Evolutionary conservation across 2,888 invertebrate species (phyloP), one percentile per base, ranked within the genome.

Genomic region (Coenonympha glycerion): DNA sequence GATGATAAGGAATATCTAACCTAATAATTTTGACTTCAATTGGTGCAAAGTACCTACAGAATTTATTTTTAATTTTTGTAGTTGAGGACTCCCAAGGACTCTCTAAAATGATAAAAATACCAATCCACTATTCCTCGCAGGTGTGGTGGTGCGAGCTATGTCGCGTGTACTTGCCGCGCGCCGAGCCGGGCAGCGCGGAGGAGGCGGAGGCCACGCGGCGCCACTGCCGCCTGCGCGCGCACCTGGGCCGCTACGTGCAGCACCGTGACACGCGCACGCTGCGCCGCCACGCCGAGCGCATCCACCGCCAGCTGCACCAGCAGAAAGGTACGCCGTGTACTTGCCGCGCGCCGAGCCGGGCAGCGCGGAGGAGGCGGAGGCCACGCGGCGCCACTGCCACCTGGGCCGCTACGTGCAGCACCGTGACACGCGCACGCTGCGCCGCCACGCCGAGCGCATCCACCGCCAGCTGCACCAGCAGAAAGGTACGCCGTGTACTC

Each of bases 91-190:
- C n/a, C n/a, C n/a, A n/a, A n/a, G n/a, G n/a, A n/a, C n/a, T n/a
- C n/a, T n/a, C n/a, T n/a, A n/a, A n/a, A n/a, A n/a, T n/a, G n/a
- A n/a, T n/a, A n/a, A n/a, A n/a, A n/a, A n/a, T n/a, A n/a, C n/a
- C n/a, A 8, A 26, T 18, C 8, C 5, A 18, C 4, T 18, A 16
- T 18, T 13, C 44, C 9, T 33, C 15, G 19, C 46, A 87, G 87
- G 87, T 87, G 8, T 90, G 91, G 78, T 94, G 91, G 76, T 95
- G 95, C 73, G 94, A 93, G 66, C 76, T 95, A 53, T 95, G 95
- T 77, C 91, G 92, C 65, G 89, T 91, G 68, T 94, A 93, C 75
- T 77, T 95, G 65, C 90, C 92, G 34, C 89, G 91, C 26, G 81
- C 62, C 81, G 89, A 65, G 74, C 71, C 68, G 6, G 82, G 77